Evolutionary conservation across 2,797 vertebrate genomes (phyloP), one percentile per base, ranked within the genome.

Genomic region (Antrozous pallidus): DNA sequence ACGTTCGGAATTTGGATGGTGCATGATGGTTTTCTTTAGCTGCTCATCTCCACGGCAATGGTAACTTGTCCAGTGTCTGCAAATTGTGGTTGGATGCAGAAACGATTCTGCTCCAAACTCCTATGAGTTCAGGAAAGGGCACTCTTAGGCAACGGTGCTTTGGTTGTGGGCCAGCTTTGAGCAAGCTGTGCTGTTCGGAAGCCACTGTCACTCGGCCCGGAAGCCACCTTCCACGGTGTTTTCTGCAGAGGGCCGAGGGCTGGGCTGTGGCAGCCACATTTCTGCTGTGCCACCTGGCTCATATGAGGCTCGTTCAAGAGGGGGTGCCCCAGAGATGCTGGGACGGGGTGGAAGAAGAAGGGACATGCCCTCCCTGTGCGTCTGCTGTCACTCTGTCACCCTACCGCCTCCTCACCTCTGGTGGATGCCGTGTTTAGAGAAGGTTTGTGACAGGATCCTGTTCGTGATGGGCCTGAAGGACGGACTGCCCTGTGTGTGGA

Each of bases 11-110:
- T 5, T 16, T 51, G 54, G 69, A 78, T 5, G 13, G 61, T 1
- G 16, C 2, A 17, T 71, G 87, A 90, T 2, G 13, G 88, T 40
- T 65, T 91, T 95, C 80, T 67, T 90, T 78, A 91, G 87, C 82
- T 0, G 82, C 65, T 73, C 92, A 65, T 92, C 83, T 95, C 96
- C n/a, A 80, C 17, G 24, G 75, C n/a, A 93, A 95, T 7, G 38
- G 63, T 16, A 84, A 84, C 87, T 84, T 80, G 70, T 89, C 17
- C 17, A 90, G 47, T 95, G 96, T 96, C 89, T 96, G 81, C 79
- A 90, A 54, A 93, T 90, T 45, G 26, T 45, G 92, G 61, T 12
- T 88, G 28, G 0, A 0, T 26, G 82, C 40, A 2, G 16, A 81
- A 96, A 88, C 13, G 78, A 81, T 51, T 96, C 93, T 90, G 88